phyloP scores from a whole-genome alignment of 2,888 invertebrate genomes.

The Rhingia rostrata region DNA sequence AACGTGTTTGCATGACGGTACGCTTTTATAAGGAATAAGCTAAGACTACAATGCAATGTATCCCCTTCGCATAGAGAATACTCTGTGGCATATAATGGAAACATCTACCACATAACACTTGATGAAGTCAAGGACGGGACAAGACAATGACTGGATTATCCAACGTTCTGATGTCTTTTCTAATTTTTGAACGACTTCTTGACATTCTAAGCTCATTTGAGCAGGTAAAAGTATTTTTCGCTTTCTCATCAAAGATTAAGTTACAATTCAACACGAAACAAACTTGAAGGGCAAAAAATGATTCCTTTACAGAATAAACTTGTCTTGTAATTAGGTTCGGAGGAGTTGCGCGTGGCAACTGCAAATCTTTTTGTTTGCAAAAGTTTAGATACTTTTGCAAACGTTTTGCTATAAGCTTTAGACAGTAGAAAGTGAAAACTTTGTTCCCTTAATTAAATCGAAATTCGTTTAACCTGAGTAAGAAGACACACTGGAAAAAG shows the following conservation, averaged over 20 bases:
- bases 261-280: background rate
- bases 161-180: background rate
- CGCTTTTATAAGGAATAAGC: background rate
- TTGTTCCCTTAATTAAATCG: no score
- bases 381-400: no score
- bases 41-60: background rate
- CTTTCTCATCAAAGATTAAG: background rate
- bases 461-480: no score
- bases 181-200: background rate
- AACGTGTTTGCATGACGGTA: background rate
- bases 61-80: background rate
- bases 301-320: background rate
- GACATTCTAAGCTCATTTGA: background rate
- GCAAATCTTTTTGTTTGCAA: no score
- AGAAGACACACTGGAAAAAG: no score
- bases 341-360: background rate
- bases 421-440: no score
- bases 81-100: background rate
- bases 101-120: no score
- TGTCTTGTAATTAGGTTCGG: slow-evolving; percentile 11
- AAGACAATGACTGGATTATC: background rate
- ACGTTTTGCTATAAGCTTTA: no score
- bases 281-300: slow-evolving; percentile 1
- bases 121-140: background rate
- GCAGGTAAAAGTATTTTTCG: background rate